Percentiles rank a stretch among this genome's conserved stretches.
phyloP scores from a whole-genome alignment of 2,113 vertebrate species.

The Myiozetetes cayanensis region DNA sequence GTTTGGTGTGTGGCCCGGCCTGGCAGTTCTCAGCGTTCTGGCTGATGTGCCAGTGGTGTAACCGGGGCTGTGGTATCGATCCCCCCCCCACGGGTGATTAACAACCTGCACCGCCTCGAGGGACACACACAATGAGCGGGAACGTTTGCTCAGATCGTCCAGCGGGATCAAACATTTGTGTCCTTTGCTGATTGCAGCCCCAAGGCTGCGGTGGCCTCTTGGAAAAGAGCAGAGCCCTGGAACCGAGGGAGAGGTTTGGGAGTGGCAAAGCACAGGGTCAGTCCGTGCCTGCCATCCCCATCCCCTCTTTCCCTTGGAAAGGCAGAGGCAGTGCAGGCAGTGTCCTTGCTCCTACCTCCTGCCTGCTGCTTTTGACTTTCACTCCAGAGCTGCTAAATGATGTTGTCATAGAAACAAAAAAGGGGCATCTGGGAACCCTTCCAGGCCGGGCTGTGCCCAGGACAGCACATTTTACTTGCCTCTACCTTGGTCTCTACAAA shows the following conservation, averaged over 20 bases:
- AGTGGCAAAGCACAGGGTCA: background rate
- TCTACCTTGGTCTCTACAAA: background rate
- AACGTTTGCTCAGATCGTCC: background rate
- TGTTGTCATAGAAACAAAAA: constrained; percentile 31
- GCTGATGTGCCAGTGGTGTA: background rate
- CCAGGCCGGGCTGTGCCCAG: background rate
- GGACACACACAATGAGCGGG: background rate
- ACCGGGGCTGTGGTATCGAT: background rate
- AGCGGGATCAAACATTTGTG: background rate
- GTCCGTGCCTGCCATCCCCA: rapidly evolving
- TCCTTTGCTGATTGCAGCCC: background rate
- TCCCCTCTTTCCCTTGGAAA: background rate
- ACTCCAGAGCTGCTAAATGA: background rate
- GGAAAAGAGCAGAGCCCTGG: background rate
- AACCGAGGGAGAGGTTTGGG: background rate
- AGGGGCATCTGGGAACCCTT: background rate
- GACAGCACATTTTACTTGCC: background rate
- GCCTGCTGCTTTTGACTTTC: background rate
- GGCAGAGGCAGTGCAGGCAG: background rate
- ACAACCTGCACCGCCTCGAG: background rate
- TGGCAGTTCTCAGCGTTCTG: background rate
- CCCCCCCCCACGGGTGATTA: background rate
- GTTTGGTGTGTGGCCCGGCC: background rate
- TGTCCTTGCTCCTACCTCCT: background rate
- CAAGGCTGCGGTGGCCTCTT: background rate